These are phyloP conservation scores for Lepidotrigona ventralis DNA, from an alignment of 1,140 invertebrate genomes.

Conservation along the genomic window DNA sequence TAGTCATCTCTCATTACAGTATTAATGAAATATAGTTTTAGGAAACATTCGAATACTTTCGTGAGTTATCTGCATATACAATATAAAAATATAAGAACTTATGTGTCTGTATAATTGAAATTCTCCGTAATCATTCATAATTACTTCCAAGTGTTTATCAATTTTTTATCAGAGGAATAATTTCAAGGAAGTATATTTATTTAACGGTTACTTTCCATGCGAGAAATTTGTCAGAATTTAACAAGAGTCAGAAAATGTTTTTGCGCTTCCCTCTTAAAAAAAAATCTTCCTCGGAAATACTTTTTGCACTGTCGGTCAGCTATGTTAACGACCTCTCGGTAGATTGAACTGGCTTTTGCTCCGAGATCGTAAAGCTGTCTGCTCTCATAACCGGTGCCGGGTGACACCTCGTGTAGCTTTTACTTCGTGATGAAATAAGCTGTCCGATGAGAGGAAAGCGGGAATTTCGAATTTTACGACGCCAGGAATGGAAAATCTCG, in stretches of 20 bases:
- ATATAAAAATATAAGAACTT: not conserved
- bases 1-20: too few relatives aligned
- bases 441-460: not conserved
- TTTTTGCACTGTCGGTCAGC: not conserved
- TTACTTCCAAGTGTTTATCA: not conserved
- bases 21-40: too few relatives aligned
- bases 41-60: too few relatives aligned
- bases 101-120: not conserved
- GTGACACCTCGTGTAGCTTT: conserved; percentile 38
- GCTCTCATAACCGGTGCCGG: conserved; percentile 31
- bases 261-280: not conserved
- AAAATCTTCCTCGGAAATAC: conserved; percentile 5
- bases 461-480: conserved; percentile 30
- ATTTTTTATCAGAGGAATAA: not conserved
- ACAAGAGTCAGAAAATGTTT: not conserved
- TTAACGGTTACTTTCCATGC: not conserved
- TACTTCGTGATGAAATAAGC: conserved; percentile 33
- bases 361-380: conserved; percentile 41
- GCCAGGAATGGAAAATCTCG: not conserved
- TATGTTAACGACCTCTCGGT: conserved; percentile 31
- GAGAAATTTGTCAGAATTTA: not conserved
- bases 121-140: not conserved
- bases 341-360: conserved; percentile 31
- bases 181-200: not conserved
- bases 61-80: too few relatives aligned